A percentile compares a stretch with the other conserved stretches of the same genome.
Conservation (phyloP, 1,140 invertebrate genomes). For the Sinonovacula constricta region DNA sequence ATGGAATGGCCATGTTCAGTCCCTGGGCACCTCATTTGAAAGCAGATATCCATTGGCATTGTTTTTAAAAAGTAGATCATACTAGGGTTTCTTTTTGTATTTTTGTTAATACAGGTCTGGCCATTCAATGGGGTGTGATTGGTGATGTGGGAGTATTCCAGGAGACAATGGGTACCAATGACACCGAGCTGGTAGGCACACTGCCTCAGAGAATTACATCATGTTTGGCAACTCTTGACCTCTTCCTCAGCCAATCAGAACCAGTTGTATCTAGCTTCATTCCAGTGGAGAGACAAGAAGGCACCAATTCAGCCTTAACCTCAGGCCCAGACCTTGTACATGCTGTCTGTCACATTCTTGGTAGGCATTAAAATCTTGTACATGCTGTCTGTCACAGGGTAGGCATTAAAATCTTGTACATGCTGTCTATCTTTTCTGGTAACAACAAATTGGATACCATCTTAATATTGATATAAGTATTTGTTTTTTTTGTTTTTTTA, state of each 20-base stretch:
- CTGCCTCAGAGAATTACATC: conserved; percentile 94
- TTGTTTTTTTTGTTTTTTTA: too few relatives aligned
- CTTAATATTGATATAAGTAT: too few relatives aligned
- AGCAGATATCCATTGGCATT: not conserved
- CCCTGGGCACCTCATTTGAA: too few relatives aligned
- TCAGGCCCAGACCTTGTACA: conserved; percentile 63
- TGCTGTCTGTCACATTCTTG: conserved; percentile 77
- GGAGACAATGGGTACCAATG: conserved; percentile 92
- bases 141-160: conserved; percentile 96
- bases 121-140: conserved; percentile 98
- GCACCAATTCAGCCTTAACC: conserved; percentile 65
- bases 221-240: conserved; percentile 91
- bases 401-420: too few relatives aligned
- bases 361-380: too few relatives aligned
- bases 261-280: conserved; percentile 92
- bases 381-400: too few relatives aligned
- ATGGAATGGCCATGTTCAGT: too few relatives aligned
- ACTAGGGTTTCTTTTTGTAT: not conserved
- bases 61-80: too few relatives aligned
- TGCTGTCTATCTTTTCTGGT: too few relatives aligned
- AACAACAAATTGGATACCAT: too few relatives aligned
- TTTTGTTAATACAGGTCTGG: conserved; percentile 83
- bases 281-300: conserved; percentile 83
- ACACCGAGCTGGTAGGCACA: conserved; percentile 95
- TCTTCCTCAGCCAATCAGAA: conserved; percentile 92